phyloP scores from a whole-genome alignment of 2,888 invertebrate genomes.

The Gymnosoma rotundatum region DNA sequence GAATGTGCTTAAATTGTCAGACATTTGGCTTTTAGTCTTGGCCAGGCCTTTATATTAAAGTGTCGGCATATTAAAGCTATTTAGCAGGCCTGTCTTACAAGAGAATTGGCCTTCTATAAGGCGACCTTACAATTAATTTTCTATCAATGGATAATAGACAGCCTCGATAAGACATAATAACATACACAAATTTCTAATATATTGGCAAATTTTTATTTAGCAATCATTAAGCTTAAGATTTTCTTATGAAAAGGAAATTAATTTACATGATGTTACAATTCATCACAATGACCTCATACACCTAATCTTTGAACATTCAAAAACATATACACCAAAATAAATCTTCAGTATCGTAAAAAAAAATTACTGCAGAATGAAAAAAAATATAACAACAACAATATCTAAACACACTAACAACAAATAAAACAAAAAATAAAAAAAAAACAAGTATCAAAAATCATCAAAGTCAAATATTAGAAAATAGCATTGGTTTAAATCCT shows the following conservation, averaged over 20 bases:
- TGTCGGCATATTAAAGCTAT: too few relatives aligned
- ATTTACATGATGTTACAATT: conserved; percentile 70
- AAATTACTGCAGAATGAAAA: conserved; percentile 29
- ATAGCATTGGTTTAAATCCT: conserved; percentile 24
- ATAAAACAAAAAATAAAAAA: too few relatives aligned
- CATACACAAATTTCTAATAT: not conserved
- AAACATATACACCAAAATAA: not conserved
- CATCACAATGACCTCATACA: conserved; percentile 63
- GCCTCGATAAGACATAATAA: not conserved
- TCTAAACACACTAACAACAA: too few relatives aligned
- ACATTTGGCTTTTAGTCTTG: too few relatives aligned
- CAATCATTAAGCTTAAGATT: conserved; percentile 66
- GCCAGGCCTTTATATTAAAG: too few relatives aligned
- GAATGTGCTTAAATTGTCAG: too few relatives aligned
- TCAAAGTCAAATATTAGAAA: conserved; percentile 65
- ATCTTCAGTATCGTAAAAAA: not conserved
- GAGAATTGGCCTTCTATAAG: too few relatives aligned
- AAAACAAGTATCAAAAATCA: conserved; percentile 46
- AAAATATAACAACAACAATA: not conserved
- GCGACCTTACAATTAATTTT: too few relatives aligned
- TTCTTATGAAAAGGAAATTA: conserved; percentile 66
- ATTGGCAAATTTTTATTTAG: conserved; percentile 51
- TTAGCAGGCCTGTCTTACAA: too few relatives aligned
- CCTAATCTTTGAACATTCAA: too few relatives aligned
- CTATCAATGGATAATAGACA: not conserved